Base-by-base conservation (phyloP, 2,888 invertebrate genomes). In the Mesorhabditis sp. region DNA sequence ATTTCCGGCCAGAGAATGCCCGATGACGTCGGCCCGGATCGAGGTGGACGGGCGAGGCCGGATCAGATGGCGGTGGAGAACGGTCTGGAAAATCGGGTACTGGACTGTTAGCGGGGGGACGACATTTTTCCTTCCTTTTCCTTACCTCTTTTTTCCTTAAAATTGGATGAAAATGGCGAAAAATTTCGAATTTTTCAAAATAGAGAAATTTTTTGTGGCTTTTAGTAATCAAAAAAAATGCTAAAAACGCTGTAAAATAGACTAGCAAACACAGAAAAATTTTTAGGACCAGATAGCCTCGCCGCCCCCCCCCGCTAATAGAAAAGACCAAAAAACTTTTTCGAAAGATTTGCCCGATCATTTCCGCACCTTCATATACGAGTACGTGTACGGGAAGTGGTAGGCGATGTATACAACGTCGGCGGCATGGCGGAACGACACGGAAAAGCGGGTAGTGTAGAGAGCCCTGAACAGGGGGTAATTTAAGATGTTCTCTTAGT, bases 381-480 rank as follows among this genome's bases (percentile, higher is more conserved):
- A 91, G 85, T 92, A 93, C 0, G 92, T 92, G 86, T 92, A 93
- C 0, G 93, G 93, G 86, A 91, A 93, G 87, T 93, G 93, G 85
- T 93, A 93, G 4, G 93, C 93, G 73, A 93, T 86, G 86, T 93
- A 93, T 86, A 92, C 92, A 67, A 92, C 90, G 85, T 93, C 93
- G 74, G 90, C 89, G 67, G 88, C 87, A 86, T 92, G 91, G 4
- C 90, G 90, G 86, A 93, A 93, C 66, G 88, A 90, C 45, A 93
- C 89, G 77, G 90, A 91, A 87, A 93, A 93, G 4, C 92, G 91
- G 61, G 92, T 90, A 0, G 93, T 92, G 83, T 91, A 90, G 87
- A 92, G 93, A 67, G 72, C 68, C 63, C 81, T 82, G 67, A 2
- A 70, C n/a, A 28, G 2, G 28, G 28, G 1, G 28, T 28, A 28